A percentile compares a stretch with the other conserved stretches of the same genome.
phyloP scores from a whole-genome alignment of 1,140 invertebrate genomes.

The Drosophila parvula region DNA sequence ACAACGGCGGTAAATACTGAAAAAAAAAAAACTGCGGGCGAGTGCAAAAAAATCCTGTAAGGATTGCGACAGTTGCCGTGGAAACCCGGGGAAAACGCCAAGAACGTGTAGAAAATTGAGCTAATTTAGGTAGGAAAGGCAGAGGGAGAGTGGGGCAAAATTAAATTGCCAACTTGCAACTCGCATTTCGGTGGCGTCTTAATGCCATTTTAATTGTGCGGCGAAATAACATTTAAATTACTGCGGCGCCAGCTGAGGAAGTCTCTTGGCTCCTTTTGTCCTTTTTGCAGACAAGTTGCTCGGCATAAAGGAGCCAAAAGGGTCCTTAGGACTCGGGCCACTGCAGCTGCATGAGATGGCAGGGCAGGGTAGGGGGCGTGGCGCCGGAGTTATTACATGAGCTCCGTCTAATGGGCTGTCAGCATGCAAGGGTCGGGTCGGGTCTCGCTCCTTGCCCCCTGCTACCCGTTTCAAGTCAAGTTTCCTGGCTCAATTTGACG shows the following conservation, averaged over 20 bases:
- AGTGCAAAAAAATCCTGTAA: slow-evolving; percentile 9
- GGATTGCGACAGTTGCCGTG: slow-evolving; percentile 21
- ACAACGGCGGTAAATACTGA: slow-evolving; percentile 4
- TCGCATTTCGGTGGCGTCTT: slow-evolving; percentile 57
- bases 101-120: slow-evolving; percentile 38
- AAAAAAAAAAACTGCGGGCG: slow-evolving; percentile 1
- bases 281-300: slow-evolving; percentile 26
- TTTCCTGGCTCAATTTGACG: slow-evolving; percentile 37
- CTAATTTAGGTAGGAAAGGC: slow-evolving; percentile 49
- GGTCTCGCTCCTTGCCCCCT: background rate
- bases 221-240: slow-evolving; percentile 80
- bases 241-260: slow-evolving; percentile 61
- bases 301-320: slow-evolving; percentile 29
- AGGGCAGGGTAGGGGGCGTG: slow-evolving; percentile 13
- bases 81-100: slow-evolving; percentile 34
- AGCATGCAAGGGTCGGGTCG: slow-evolving; percentile 59
- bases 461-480: background rate
- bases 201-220: slow-evolving; percentile 78
- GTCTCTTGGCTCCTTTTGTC: slow-evolving; percentile 20
- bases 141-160: slow-evolving; percentile 2
- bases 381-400: slow-evolving; percentile 44
- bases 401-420: slow-evolving; percentile 63
- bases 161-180: slow-evolving; percentile 54
- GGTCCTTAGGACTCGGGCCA: background rate
- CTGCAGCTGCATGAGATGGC: slow-evolving; percentile 2